A percentile compares a stretch with the other conserved stretches of the same genome.
phyloP scores from a whole-genome alignment of 2,888 invertebrate species.

The Sceliomorpha sp. region DNA sequence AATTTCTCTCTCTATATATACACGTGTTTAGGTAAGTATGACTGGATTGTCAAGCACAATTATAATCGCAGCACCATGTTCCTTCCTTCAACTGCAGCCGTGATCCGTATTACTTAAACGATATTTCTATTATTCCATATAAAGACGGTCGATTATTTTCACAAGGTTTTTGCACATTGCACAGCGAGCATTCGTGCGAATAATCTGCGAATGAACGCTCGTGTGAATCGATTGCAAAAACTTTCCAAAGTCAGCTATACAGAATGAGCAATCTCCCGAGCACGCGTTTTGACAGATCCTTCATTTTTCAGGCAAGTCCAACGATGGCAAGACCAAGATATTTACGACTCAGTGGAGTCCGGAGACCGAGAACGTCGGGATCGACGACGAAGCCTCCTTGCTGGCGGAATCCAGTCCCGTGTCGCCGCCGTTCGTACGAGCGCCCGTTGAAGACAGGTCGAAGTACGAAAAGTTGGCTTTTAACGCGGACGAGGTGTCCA shows the following conservation, averaged over 20 bases:
- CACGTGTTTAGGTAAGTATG: constrained; percentile 36
- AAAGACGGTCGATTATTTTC: constrained; percentile 11
- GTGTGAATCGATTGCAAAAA: no score
- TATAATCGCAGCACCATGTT: no score
- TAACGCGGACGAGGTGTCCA: constrained; percentile 83
- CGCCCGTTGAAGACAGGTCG: constrained; percentile 86
- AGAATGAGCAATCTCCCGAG: no score
- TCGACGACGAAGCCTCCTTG: constrained; percentile 80
- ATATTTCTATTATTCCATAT: no score
- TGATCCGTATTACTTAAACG: no score
- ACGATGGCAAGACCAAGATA: constrained; percentile 59
- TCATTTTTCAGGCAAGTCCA: constrained; percentile 67
- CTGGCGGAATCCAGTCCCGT: constrained; percentile 75
- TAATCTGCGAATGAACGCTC: no score
- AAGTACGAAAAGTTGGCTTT: constrained; percentile 89
- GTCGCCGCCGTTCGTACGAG: constrained; percentile 83
- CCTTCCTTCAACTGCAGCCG: no score
- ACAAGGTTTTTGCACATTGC: constrained; percentile 33
- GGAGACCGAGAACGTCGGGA: constrained; percentile 61
- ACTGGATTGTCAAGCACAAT: constrained; percentile 10
- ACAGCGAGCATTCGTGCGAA: no score
- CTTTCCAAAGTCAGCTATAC: constrained; percentile 21
- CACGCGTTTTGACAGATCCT: neutral
- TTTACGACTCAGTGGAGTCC: constrained; percentile 69
- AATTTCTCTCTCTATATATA: constrained; percentile 18